phyloP scores from a whole-genome alignment of 2,113 vertebrate genomes.

The Prietella phreatophila region DNA sequence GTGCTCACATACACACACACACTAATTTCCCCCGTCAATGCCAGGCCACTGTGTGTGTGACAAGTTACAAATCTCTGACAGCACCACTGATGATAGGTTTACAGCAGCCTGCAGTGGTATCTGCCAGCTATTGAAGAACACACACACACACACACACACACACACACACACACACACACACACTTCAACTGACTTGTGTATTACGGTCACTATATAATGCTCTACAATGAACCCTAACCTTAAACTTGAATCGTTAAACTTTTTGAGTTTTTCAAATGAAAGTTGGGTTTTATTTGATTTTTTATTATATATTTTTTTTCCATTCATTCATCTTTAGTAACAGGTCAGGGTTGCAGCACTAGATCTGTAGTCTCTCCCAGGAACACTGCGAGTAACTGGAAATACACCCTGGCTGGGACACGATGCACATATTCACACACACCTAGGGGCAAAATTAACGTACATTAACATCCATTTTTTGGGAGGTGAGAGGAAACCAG shows the following conservation, averaged over 20 bases:
- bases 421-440: not conserved
- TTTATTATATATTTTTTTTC: not conserved
- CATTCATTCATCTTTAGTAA: not conserved
- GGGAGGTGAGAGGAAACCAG: not conserved
- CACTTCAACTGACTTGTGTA: not conserved
- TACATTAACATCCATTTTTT: not conserved
- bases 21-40: conserved; percentile 65
- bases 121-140: conserved; percentile 61
- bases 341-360: not conserved
- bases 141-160: conserved; percentile 24
- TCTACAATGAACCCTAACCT: not conserved
- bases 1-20: conserved; percentile 40
- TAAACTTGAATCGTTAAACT: not conserved
- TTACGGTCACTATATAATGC: not conserved
- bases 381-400: not conserved
- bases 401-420: not conserved
- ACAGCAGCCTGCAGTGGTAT: conserved; percentile 70
- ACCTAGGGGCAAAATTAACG: not conserved
- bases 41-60: conserved; percentile 65
- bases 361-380: not conserved
- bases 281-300: not conserved
- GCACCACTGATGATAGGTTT: conserved; percentile 76
- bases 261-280: not conserved
- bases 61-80: conserved; percentile 79
- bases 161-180: not conserved